phyloP scores from a whole-genome alignment of 1,140 invertebrate genomes.

The Tetranychus cinnabarinus region DNA sequence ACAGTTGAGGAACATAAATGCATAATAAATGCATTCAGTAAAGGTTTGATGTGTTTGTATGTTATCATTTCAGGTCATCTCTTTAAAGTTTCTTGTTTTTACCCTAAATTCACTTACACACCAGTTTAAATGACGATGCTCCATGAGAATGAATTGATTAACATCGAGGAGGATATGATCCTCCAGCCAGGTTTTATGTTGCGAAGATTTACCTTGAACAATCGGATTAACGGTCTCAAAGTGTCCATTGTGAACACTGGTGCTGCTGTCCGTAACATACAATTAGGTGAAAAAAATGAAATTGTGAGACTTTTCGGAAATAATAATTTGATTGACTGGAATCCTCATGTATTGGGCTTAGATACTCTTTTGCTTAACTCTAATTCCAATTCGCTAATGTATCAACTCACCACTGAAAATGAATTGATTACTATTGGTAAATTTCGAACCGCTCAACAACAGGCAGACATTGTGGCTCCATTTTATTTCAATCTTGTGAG shows the following conservation, averaged over 20 bases:
- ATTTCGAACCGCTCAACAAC: neutral
- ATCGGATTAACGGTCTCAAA: constrained; percentile 4
- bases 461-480: neutral
- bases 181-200: neutral
- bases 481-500: constrained; percentile 5
- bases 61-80: too few relatives aligned
- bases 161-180: constrained; percentile 7
- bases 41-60: too few relatives aligned
- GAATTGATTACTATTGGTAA: constrained; percentile 3
- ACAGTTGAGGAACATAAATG: too few relatives aligned
- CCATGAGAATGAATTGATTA: constrained; percentile 8
- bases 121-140: constrained; percentile 1
- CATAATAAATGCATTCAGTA: too few relatives aligned
- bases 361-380: neutral
- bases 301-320: neutral
- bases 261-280: neutral
- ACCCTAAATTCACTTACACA: too few relatives aligned
- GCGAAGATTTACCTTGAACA: constrained; percentile 3
- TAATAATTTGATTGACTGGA: neutral
- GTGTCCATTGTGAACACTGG: neutral
- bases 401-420: constrained; percentile 5
- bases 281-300: constrained; percentile 2
- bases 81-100: too few relatives aligned
- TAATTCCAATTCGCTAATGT: neutral
- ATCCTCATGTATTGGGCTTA: constrained; percentile 4